Evolutionary conservation across 2,113 vertebrate species (phyloP).

Genomic region (Lophochroa leadbeateri): DNA sequence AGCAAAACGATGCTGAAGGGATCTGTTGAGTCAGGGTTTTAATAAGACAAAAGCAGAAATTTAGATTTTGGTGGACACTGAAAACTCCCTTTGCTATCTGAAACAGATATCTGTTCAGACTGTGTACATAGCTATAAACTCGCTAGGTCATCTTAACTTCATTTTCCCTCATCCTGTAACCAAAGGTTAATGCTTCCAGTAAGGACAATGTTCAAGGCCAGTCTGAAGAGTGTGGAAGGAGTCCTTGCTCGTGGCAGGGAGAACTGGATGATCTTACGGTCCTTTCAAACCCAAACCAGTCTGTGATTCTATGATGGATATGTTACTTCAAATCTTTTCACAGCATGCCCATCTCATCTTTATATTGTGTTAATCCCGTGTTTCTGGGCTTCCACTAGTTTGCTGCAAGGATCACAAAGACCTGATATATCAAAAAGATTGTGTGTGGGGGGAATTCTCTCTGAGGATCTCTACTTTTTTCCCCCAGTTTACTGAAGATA

Average conservation of each 20-base stretch:
- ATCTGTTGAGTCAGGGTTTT: constrained; percentile 26
- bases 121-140: neutral
- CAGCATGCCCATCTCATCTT: neutral
- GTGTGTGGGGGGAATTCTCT: neutral
- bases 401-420: neutral
- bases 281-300: neutral
- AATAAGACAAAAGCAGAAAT: neutral
- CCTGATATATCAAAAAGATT: neutral
- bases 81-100: neutral
- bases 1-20: neutral
- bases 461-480: neutral
- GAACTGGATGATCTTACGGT: neutral
- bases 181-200: neutral
- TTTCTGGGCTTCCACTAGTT: neutral
- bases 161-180: neutral
- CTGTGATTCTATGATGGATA: neutral
- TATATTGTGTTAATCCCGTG: neutral
- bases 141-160: neutral
- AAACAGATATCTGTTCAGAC: neutral
- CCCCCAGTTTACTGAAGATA: neutral
- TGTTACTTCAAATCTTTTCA: neutral
- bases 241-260: neutral
- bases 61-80: constrained; percentile 7
- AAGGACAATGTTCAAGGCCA: neutral
- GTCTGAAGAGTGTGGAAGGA: neutral